Base-by-base conservation (phyloP, 2,888 invertebrate species). In the Crematogaster levior region DNA sequence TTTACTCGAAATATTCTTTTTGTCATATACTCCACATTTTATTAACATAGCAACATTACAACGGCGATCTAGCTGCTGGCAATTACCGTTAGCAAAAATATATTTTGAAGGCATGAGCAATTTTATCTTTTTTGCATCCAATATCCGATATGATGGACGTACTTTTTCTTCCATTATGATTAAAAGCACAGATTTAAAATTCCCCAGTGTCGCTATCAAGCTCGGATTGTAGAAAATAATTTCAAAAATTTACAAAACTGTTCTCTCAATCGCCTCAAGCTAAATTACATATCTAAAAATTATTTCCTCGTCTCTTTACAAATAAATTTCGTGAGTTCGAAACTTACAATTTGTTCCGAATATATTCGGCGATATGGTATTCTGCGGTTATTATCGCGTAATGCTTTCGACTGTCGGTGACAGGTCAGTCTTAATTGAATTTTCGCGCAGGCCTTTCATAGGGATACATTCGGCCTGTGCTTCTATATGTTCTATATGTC, bases 371-470 rank as follows among this genome's bases (percentile, higher is more conserved):
- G 3, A 10, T 12, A 51, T 43, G 24, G 1, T n/a, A 51, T 46
- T 56, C 21, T 63, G 46, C 53, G 58, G 30, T 79, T 65, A 87
- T 83, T 58, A 77, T 83, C 60, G 74, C 73, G 70, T 84, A 34
- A 53, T 46, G 65, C 48, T 85, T 56, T 40, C 30, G 43, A 40
- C 56, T 77, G 70, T 56, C 43, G 58, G 34, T 4, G 43, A 66
- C 61, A 72, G 43, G 34, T 60, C 83, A 27, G n/a, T 27, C 30
- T 30, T 85, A 84, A 89, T 85, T 88, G 74, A 60, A 84, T 89
- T 84, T 79, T 77, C 65, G 40, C 56, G 27, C 66, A 68, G 60
- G 63, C 80, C 72, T 81, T 82, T 82, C 80, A 61, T 65, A 81
- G 56, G 40, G 79, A 82, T 83, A 84, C 61, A 80, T 84, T 75